Evolutionary conservation across 2,888 invertebrate genomes (phyloP), one percentile per base, ranked within the genome.

Genomic region (Drosophila nr. medialis): DNA sequence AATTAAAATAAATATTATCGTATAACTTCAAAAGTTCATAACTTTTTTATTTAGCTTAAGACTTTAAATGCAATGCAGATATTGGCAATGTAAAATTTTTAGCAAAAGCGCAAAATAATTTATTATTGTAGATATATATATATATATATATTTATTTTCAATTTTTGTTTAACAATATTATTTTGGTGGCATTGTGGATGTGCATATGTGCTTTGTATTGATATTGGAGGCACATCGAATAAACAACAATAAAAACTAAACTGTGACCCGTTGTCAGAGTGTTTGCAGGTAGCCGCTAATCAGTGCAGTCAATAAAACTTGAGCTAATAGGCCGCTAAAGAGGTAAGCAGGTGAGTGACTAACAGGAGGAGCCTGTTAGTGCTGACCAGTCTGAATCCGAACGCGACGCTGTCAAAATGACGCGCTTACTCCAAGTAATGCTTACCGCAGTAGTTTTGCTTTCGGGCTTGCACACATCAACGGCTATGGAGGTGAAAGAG

Each of bases 261-360:
- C 58, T 55, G 58, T 59, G 54, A 48, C 27, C 59, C 34, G 34
- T 51, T 59, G 11, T 11, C 13, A 27, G 55, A 10, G 51, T 50
- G 60, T 76, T 85, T 50, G 48, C 86, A 66, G 59, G 11, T 60
- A 49, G 55, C 51, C 72, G 89, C 80, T 89, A 90, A 90, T 82
- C 74, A 75, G 72, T 45, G 69, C 68, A 49, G 75, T 75, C 79
- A 90, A 88, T 69, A 87, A 48, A 55, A 72, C 54, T 81, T 81
- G 55, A 42, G 71, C 67, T 73, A 82, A 75, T 63, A 67, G 66
- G 56, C 73, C 62, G 58, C 51, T 49, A 55, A 71, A 75, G 49
- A 32, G 49, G 45, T 59, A 45, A 42, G 27, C 24, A 24, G 34
- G 29, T 42, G 27, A 54, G 21, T 56, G 36, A 29, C 11, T 13